Base-by-base conservation (phyloP, 2,797 vertebrate species). In the Channallabes apus region DNA sequence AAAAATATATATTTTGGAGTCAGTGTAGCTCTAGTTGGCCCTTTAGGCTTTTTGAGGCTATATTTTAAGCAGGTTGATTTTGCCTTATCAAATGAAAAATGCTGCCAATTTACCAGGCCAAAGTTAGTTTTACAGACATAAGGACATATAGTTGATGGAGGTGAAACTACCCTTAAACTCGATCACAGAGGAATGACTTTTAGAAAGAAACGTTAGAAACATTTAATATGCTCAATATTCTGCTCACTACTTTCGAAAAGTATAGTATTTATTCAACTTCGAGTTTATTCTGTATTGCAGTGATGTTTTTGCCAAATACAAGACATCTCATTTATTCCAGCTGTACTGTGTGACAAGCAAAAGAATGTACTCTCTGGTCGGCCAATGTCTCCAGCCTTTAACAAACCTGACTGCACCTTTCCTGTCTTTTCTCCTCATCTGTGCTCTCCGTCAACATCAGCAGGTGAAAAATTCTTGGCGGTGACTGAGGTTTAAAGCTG, bases 391-490 rank as follows among this genome's bases (percentile, higher is more conserved):
- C 27, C 20, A 88, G 79, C 27, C 61, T 81, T 83, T 56, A 71
- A 46, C 67, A 71, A 80, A 56, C 64, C 22, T 41, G 20, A 71
- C 6, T 46, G 22, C 11, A 68, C 73, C 20, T 4, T 69, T 59
- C 41, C 72, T 69, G 38, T 79, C 76, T 80, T 81, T 81, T 81
- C 83, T 85, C 56, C 69, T 75, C 68, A 84, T 59, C 58, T 76
- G 56, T 65, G 62, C 80, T 75, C 69, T 76, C 38, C n/a, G 32
- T 78, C 84, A 85, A 79, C 64, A 73, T 18, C 32, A 54, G 58
- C 73, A 58, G 18, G 64, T 65, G 78, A 62, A 80, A 51, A 64
- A 82, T 82, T 81, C 59, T 83, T 73, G 84, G 79, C 82, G 85
- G 86, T 65, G 80, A 71, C 56, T 3, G n/a, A 75, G 72, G 85